Conservation (phyloP, 64 coral and sea anemone species). For the Cladopsammia gracilis region DNA sequence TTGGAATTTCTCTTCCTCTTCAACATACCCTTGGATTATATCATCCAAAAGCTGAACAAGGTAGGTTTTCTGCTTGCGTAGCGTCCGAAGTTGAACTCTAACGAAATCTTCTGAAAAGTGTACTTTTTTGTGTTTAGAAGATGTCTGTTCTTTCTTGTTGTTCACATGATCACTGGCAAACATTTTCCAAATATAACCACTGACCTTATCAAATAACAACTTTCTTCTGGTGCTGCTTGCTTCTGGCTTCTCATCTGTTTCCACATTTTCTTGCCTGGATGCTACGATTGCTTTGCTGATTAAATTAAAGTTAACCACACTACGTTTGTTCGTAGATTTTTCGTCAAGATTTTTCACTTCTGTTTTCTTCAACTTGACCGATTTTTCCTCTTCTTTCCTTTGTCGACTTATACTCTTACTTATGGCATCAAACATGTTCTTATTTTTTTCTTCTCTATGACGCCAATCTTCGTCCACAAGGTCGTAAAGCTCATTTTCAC, state of each 20-base stretch:
- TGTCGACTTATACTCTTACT: neutral
- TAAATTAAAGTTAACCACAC: neutral
- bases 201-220: neutral
- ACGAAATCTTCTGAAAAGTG: neutral
- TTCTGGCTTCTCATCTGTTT: neutral
- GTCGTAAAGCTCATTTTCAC: slow-evolving; percentile 19
- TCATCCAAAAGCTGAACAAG: slow-evolving; percentile 8
- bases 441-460: neutral
- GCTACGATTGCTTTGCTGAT: slow-evolving; percentile 5
- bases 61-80: neutral
- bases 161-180: neutral
- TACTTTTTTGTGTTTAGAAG: neutral
- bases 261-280: neutral
- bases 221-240: neutral
- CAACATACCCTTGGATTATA: neutral
- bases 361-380: neutral
- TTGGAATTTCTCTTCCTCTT: slow-evolving; percentile 11
- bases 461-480: neutral
- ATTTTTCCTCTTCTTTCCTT: neutral
- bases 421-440: neutral
- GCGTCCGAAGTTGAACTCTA: neutral
- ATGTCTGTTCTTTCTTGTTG: neutral
- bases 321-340: neutral
- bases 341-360: neutral
- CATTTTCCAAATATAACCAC: neutral